Evolutionary conservation across 2,113 vertebrate species (phyloP), one percentile per base, ranked within the genome.

Genomic region (Misgurnus anguillicaudatus): DNA sequence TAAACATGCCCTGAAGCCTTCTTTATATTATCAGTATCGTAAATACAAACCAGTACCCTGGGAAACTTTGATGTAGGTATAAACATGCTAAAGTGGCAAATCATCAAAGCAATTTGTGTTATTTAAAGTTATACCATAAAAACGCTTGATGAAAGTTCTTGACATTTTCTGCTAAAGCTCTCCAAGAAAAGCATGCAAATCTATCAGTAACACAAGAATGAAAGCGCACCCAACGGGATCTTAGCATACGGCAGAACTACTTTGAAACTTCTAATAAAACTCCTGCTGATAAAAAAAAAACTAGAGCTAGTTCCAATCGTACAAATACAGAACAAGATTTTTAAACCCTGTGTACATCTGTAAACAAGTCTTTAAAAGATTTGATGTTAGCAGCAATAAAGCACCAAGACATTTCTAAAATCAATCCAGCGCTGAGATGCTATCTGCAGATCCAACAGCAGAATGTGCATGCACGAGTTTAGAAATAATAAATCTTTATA

Each of bases 21-120:
- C 58, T 48, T 45, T 48, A 75, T 62, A 48, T 45, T 75, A 48
- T 75, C 72, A 41, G 58, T 31, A 11, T 31, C 57, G 9, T 62
- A 62, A 75, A 62, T 75, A 21, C 36, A 75, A 48, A 48, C 39
- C 58, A 36, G 24, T 36, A 45, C 6, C 31, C 48, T 19, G 48
- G 51, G 36, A 39, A 39, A 71, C 72, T 75, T 62, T 75, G 72
- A 75, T 62, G 41, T 48, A 21, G 17, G 41, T 36, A 3, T 62
- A 39, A 73, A 73, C 8, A n/a, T 19, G 60, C 39, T 45, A 60
- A 45, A 45, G 57, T 73, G 38, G 53, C 45, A 75, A 38, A 73
- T 58, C 69, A 61, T 62, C 72, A 62, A 62, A 75, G 72, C 41
- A 62, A 60, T 73, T 16, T 73, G n/a, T 60, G 53, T 19, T 39